Conservation (phyloP, 2,797 vertebrate genomes). For the Onychomys leucogaster region DNA sequence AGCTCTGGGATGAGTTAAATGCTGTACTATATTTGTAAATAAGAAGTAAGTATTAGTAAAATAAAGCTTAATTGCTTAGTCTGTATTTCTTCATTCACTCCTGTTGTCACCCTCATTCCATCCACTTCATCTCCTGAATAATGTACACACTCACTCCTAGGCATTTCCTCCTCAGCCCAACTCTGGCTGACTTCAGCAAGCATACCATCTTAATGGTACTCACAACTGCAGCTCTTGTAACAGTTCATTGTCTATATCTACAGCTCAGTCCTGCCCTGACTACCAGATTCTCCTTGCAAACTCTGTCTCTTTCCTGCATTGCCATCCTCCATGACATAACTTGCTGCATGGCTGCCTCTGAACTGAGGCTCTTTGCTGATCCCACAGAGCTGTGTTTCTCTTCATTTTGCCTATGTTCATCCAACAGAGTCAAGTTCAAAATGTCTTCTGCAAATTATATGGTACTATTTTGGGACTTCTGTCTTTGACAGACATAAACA, state of each 20-base stretch:
- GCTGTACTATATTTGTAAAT: conserved; percentile 78
- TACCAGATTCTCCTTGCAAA: not conserved
- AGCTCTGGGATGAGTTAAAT: conserved; percentile 71
- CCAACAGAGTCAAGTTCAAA: not conserved
- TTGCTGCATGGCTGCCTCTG: not conserved
- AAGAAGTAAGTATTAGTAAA: conserved; percentile 75
- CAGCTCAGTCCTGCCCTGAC: not conserved
- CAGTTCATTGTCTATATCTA: not conserved
- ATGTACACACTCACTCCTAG: not conserved
- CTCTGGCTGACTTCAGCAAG: not conserved
- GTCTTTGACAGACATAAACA: not conserved
- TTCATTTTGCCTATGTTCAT: not conserved
- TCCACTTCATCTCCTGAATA: not conserved
- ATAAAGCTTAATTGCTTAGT: conserved; percentile 72
- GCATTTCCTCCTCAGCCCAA: not conserved
- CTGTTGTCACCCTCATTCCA: not conserved
- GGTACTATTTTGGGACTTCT: not conserved
- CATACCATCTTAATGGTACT: rapidly evolving
- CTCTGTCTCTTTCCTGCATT: not conserved
- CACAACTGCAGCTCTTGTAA: not conserved
- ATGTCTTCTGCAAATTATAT: conserved; percentile 20
- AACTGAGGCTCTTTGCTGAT: not conserved
- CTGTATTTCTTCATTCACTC: conserved; percentile 51
- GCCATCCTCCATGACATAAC: not conserved
- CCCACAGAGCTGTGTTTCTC: not conserved